These are phyloP conservation scores for Montipora foliosa DNA, from an alignment of 64 coral and sea anemone genomes.

Conservation along the genomic window DNA sequence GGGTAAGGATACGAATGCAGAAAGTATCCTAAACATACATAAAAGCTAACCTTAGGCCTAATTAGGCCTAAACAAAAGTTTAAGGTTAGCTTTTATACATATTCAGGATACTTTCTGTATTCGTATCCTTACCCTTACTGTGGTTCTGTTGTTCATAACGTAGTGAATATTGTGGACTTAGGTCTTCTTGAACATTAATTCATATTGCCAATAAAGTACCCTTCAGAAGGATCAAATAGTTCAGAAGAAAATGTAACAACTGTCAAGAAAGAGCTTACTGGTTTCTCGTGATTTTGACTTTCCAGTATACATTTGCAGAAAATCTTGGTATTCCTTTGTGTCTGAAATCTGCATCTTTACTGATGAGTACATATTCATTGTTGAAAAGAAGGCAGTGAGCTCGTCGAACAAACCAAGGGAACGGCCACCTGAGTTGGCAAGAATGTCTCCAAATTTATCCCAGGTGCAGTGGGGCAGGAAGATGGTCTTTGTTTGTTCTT, in stretches of 20 bases:
- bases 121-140: not conserved
- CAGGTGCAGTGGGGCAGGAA: constrained; percentile 60
- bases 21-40: too few relatives aligned
- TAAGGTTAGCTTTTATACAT: too few relatives aligned
- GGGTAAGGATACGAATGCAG: too few relatives aligned
- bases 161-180: not conserved
- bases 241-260: not conserved
- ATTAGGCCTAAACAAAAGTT: too few relatives aligned
- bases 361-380: constrained; percentile 77
- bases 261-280: not conserved
- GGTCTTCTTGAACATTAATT: not conserved
- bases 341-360: constrained; percentile 59
- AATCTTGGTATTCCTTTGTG: constrained; percentile 70
- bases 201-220: not conserved
- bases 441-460: constrained; percentile 71
- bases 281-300: not conserved
- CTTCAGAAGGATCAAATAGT: not conserved
- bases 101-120: too few relatives aligned
- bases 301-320: constrained; percentile 44
- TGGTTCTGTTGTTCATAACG: not conserved
- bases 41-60: too few relatives aligned
- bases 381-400: constrained; percentile 46
- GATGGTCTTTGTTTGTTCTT: constrained; percentile 9
- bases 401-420: constrained; percentile 67
- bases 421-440: constrained; percentile 39